phyloP scores from a whole-genome alignment of 2,888 invertebrate species.

The Hofmannophila pseudospretella region DNA sequence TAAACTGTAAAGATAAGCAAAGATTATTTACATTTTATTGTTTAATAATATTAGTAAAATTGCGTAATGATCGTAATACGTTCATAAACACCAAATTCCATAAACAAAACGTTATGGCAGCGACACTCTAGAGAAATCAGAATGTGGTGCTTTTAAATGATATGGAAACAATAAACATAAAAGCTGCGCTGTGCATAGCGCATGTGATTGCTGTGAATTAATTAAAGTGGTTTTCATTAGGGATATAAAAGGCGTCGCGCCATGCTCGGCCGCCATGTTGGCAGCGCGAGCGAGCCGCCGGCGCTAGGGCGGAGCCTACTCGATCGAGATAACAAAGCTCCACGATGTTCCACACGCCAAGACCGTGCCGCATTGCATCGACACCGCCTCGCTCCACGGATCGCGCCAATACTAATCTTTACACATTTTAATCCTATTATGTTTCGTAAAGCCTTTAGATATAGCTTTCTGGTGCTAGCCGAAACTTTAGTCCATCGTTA shows the following conservation, averaged over 20 bases:
- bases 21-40: constrained; percentile 11
- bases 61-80: constrained; percentile 48
- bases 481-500: too few relatives aligned
- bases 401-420: background rate
- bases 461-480: too few relatives aligned
- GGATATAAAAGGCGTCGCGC: constrained; percentile 46
- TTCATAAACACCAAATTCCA: constrained; percentile 48
- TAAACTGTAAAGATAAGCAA: constrained; percentile 10
- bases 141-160: constrained; percentile 66
- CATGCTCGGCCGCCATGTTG: constrained; percentile 29
- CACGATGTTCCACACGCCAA: constrained; percentile 17
- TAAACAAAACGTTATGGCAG: constrained; percentile 57
- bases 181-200: constrained; percentile 57
- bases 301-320: constrained; percentile 38
- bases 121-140: constrained; percentile 76
- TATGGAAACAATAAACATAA: constrained; percentile 75
- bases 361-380: constrained; percentile 6
- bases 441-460: too few relatives aligned
- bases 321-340: constrained; percentile 65
- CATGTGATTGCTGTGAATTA: constrained; percentile 75
- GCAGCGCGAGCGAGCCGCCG: constrained; percentile 23
- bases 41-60: constrained; percentile 54
- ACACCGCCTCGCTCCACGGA: background rate
- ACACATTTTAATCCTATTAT: too few relatives aligned
- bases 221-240: constrained; percentile 75